Conservation (phyloP, 1,140 invertebrate species). For the Forficula auricularia region DNA sequence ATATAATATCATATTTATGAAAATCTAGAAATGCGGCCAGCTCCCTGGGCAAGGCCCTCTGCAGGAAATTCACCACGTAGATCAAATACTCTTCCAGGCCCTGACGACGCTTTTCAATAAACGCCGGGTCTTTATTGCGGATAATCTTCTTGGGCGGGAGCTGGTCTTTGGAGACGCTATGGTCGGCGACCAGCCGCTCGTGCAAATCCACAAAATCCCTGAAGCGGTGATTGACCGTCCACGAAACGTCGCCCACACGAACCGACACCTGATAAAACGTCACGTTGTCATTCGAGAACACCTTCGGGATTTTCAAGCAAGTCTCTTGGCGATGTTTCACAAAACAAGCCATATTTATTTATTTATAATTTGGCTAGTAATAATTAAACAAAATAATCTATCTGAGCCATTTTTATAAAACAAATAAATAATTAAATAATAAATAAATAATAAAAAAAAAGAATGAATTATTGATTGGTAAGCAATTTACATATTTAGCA, state of each 20-base stretch:
- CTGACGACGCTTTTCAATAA: conserved; percentile 64
- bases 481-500: no score
- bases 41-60: conserved; percentile 51
- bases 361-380: no score
- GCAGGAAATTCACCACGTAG: conserved; percentile 51
- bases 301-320: conserved; percentile 36
- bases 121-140: conserved; percentile 57
- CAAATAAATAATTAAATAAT: no score
- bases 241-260: conserved; percentile 47
- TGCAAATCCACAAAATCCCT: conserved; percentile 78
- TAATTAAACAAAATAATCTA: no score
- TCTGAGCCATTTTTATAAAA: no score
- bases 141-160: conserved; percentile 81
- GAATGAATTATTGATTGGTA: no score
- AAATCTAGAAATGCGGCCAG: conserved; percentile 64
- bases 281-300: conserved; percentile 34
- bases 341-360: conserved; percentile 49
- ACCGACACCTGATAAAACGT: conserved; percentile 51
- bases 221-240: conserved; percentile 70
- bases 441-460: no score
- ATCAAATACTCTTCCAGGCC: conserved; percentile 67
- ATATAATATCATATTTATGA: conserved; percentile 66
- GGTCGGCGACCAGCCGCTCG: conserved; percentile 56
- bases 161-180: conserved; percentile 63
- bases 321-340: conserved; percentile 36